Base-by-base conservation (phyloP, 1,140 invertebrate species). In the Diorhabda elongata region DNA sequence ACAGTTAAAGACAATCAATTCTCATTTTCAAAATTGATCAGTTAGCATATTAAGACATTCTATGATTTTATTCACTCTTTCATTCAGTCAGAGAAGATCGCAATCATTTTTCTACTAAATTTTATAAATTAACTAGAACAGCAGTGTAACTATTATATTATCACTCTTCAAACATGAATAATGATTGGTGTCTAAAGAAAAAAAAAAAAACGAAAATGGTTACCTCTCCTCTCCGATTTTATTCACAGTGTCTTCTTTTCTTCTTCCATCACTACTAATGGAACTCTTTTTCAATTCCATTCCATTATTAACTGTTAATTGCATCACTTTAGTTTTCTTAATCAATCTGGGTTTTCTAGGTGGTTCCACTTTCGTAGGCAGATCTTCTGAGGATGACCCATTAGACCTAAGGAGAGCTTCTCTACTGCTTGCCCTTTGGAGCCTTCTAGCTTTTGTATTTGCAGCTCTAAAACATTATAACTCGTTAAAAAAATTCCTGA, bases 341-440 rank as follows among this genome's bases (percentile, higher is more conserved):
- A 78, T 68, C 52, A 77, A 60, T 68, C 76, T 69, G 42, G 77
- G 80, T 71, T 78, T 82, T 62, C 79, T 74, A 63, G 69, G 66
- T 42, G 76, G 76, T 71, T 82, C 81, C 4, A 77, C 69, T 45
- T 79, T 79, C 3, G 75, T 73, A 5, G 78, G 71, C 9, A 84
- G 69, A 74, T 84, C 84, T 75, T 85, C 84, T 2, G 84, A 85
- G 8, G 83, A 84, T 76, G 83, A 83, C 11, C 81, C 81, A 58
- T 82, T 80, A 3, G 80, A 79, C 64, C 82, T 79, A 4, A 82
- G 71, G 43, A 83, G 70, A 6, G 82, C 80, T 71, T 85, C 84
- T 67, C 84, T 78, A 71, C 82, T 84, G 68, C 76, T 83, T 5
- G 83, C 83, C 62, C 83, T 74, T 70, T 85, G 83, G 8, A 85